Conservation (phyloP, 2,888 invertebrate genomes). For the Cotesia congregata region DNA sequence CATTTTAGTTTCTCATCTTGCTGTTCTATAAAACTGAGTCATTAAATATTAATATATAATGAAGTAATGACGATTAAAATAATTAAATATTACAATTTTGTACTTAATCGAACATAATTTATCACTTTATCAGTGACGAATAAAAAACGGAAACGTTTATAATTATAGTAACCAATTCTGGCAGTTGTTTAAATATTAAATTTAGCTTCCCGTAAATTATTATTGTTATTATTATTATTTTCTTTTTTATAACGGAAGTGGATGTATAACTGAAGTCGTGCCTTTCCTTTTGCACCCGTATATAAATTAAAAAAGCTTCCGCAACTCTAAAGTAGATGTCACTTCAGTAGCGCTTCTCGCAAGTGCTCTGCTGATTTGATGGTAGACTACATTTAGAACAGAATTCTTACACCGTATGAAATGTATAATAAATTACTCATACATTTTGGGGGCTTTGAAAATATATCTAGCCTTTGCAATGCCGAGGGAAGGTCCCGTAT, state of each 20-base stretch:
- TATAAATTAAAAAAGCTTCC: too few relatives aligned
- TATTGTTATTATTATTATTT: constrained; percentile 11
- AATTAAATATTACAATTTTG: constrained; percentile 46
- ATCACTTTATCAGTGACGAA: constrained; percentile 22
- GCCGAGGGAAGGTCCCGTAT: background rate
- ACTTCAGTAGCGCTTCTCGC: too few relatives aligned
- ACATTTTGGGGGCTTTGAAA: too few relatives aligned
- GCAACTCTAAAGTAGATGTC: too few relatives aligned
- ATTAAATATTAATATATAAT: constrained; percentile 2
- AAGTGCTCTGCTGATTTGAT: too few relatives aligned
- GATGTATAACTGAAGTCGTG: constrained; percentile 46
- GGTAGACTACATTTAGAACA: too few relatives aligned
- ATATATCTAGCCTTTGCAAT: too few relatives aligned
- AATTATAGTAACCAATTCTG: constrained; percentile 39
- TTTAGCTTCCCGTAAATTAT: constrained; percentile 39
- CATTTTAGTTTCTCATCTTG: background rate
- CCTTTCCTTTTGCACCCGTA: constrained; percentile 50
- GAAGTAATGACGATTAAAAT: constrained; percentile 28
- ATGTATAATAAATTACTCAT: too few relatives aligned
- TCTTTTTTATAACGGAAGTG: constrained; percentile 39
- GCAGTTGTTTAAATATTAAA: constrained; percentile 37
- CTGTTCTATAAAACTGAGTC: constrained; percentile 24
- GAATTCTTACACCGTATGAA: too few relatives aligned
- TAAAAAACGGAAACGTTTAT: constrained; percentile 17
- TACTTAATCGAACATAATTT: constrained; percentile 50